Evolutionary conservation across 2,113 vertebrate species (phyloP).

Genomic region (Gymnarchus niloticus): DNA sequence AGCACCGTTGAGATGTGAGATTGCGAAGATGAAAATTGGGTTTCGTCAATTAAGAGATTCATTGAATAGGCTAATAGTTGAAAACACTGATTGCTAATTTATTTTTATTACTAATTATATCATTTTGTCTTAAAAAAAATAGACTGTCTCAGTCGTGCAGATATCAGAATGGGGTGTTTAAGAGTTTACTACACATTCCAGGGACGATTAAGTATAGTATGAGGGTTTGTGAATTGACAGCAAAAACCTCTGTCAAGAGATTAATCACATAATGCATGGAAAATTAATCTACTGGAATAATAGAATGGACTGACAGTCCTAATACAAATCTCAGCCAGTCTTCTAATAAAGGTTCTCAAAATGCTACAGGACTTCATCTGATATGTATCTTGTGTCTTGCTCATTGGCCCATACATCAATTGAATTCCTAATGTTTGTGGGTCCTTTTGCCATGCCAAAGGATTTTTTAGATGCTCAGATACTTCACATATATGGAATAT

Average conservation of each 20-base stretch:
- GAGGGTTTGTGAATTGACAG: background rate
- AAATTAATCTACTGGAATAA: slow-evolving; percentile 15
- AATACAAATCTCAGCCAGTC: background rate
- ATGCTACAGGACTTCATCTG: background rate
- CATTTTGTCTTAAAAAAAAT: background rate
- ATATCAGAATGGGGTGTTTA: background rate
- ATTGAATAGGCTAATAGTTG: background rate
- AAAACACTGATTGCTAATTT: slow-evolving; percentile 4
- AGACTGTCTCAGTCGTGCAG: background rate
- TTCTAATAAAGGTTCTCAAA: background rate
- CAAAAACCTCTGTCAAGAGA: background rate
- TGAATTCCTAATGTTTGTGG: background rate
- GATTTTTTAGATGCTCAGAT: no score
- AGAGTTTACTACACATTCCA: background rate
- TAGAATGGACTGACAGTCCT: background rate
- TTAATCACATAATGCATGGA: background rate
- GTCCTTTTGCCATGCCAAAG: no score
- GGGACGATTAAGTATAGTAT: background rate
- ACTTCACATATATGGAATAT: no score
- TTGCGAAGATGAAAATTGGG: background rate
- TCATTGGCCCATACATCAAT: background rate
- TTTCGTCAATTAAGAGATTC: background rate
- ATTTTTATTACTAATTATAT: slow-evolving; percentile 11
- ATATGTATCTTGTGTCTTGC: background rate
- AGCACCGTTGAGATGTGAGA: background rate